phyloP scores from a whole-genome alignment of 2,888 invertebrate genomes.

The Dryobota labecula region DNA sequence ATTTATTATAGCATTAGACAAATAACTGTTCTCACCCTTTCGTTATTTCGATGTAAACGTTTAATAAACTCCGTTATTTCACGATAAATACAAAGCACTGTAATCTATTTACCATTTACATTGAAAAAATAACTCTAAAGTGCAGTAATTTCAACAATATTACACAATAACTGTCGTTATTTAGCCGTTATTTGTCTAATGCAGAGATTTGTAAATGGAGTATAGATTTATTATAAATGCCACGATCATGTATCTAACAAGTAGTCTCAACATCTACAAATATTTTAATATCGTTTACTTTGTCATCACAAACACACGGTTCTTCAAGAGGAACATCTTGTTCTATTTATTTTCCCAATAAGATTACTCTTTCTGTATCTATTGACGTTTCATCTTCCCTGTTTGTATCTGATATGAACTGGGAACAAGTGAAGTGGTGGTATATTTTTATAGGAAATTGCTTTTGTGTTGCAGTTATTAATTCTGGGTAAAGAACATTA shows the following conservation, averaged over 20 bases:
- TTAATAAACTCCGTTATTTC: too few species aligned
- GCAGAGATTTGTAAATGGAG: too few species aligned
- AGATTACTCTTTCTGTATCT: constrained; percentile 66
- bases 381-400: constrained; percentile 85
- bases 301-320: constrained; percentile 1
- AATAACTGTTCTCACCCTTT: too few species aligned
- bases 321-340: constrained; percentile 27
- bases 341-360: constrained; percentile 66
- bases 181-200: too few species aligned
- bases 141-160: too few species aligned
- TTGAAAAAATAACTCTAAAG: too few species aligned
- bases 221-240: too few species aligned
- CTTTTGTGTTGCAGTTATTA: constrained; percentile 37
- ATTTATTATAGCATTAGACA: too few species aligned
- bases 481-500: background rate
- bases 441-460: constrained; percentile 83
- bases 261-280: background rate
- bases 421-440: constrained; percentile 60
- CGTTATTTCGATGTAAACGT: too few species aligned
- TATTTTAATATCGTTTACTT: background rate
- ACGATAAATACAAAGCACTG: too few species aligned
- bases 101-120: too few species aligned
- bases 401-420: constrained; percentile 77
- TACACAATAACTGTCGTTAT: too few species aligned
- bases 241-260: background rate